Evolutionary conservation across 2,888 invertebrate species (phyloP).

Genomic region (Oscheius sp.): DNA sequence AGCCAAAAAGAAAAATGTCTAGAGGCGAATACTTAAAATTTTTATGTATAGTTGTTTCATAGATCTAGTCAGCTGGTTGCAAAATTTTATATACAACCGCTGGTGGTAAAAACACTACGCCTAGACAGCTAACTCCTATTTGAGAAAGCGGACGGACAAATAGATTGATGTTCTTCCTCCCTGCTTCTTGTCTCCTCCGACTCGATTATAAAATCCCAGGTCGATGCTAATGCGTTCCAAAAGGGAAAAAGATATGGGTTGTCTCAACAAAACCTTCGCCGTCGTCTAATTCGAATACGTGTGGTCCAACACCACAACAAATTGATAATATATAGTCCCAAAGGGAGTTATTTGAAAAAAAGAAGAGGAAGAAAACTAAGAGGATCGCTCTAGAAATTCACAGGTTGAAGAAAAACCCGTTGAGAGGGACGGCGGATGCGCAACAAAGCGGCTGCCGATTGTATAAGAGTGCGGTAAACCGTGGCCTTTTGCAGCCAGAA

Average conservation of each 20-base stretch:
- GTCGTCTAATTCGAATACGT: background rate
- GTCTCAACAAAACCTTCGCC: background rate
- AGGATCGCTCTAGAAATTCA: background rate
- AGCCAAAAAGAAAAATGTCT: no score
- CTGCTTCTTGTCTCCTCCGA: background rate
- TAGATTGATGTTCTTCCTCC: background rate
- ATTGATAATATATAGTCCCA: constrained; percentile 14
- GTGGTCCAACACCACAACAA: background rate
- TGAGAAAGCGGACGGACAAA: background rate
- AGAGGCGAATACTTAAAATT: no score
- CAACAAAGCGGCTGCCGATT: constrained; percentile 28
- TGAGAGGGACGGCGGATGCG: constrained; percentile 9
- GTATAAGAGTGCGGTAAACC: constrained; percentile 31
- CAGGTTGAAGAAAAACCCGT: background rate
- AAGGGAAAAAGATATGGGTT: background rate
- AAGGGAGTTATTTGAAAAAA: background rate
- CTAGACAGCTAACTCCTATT: background rate
- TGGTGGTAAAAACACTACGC: background rate
- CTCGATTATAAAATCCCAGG: constrained; percentile 23
- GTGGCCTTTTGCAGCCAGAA: constrained; percentile 25
- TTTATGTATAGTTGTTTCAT: no score
- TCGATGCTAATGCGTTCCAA: constrained; percentile 26
- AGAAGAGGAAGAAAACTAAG: background rate
- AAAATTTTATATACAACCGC: background rate
- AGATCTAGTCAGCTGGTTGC: background rate